Percentiles rank a stretch among this genome's conserved stretches.
Evolutionary conservation across 1,140 invertebrate genomes (phyloP).

Genomic region (Temnothorax nylanderi): DNA sequence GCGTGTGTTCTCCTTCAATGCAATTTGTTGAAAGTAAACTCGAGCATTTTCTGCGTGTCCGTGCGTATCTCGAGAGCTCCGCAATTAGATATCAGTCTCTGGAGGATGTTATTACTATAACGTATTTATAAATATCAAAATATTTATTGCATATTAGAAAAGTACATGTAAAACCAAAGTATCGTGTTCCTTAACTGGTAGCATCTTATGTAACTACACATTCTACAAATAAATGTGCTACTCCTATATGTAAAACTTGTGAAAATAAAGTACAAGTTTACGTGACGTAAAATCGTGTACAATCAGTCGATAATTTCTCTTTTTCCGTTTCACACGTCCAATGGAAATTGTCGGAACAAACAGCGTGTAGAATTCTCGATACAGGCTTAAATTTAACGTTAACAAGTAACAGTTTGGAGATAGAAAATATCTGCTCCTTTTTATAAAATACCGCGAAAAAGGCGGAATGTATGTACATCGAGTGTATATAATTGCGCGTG

Average conservation of each 20-base stretch:
- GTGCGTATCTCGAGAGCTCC: constrained; percentile 12
- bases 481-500: not conserved
- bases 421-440: constrained; percentile 35
- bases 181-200: constrained; percentile 70
- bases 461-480: constrained; percentile 41
- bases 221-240: constrained; percentile 67
- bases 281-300: constrained; percentile 46
- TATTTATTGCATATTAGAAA: constrained; percentile 69
- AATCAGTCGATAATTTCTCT: constrained; percentile 24
- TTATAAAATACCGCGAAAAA: constrained; percentile 56
- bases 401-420: constrained; percentile 61
- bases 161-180: constrained; percentile 75
- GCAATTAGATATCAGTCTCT: constrained; percentile 14
- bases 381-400: constrained; percentile 38
- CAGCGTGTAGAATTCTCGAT: constrained; percentile 56
- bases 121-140: constrained; percentile 63
- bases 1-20: not conserved
- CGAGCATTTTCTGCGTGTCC: not conserved
- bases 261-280: constrained; percentile 68
- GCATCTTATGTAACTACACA: constrained; percentile 52
- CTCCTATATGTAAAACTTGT: constrained; percentile 40
- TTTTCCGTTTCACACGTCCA: not conserved
- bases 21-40: constrained; percentile 8
- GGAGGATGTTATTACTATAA: constrained; percentile 32
- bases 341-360: constrained; percentile 50